Percentiles rank a stretch among this genome's conserved stretches.
Conservation (phyloP, 92 coral and sea anemone species). For the Palythoa heliodiscus region DNA sequence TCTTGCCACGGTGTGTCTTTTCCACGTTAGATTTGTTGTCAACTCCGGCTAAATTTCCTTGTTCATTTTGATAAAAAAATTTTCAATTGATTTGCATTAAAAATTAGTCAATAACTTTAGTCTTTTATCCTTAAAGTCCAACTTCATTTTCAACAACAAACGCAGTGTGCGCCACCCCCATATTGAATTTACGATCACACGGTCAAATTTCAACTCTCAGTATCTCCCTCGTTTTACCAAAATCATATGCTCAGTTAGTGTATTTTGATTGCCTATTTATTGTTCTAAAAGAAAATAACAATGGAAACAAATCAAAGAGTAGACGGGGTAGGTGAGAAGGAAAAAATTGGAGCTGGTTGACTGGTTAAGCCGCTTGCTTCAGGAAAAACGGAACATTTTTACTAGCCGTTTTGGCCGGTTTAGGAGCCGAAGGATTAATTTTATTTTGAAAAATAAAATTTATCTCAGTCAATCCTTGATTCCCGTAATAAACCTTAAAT, state of each 20-base stretch:
- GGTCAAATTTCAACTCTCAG: slow-evolving; percentile 4
- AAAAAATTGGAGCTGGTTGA: background rate
- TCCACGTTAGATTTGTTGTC: slow-evolving; percentile 47
- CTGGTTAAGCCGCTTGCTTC: slow-evolving; percentile 8
- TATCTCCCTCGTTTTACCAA: slow-evolving; percentile 6
- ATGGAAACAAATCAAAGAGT: slow-evolving; percentile 2
- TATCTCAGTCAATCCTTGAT: slow-evolving; percentile 1
- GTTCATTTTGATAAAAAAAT: slow-evolving; percentile 29
- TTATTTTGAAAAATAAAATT: background rate
- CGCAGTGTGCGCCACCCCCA: slow-evolving; percentile 5
- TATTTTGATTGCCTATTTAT: background rate
- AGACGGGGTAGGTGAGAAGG: background rate
- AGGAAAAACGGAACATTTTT: background rate
- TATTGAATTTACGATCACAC: slow-evolving; percentile 4
- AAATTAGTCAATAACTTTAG: slow-evolving; percentile 12
- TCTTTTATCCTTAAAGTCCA: background rate
- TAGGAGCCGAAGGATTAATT: slow-evolving; percentile 4
- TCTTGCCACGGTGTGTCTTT: slow-evolving; percentile 37
- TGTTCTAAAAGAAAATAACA: slow-evolving; percentile 1
- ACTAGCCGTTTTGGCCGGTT: slow-evolving; percentile 9
- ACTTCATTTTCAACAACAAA: slow-evolving; percentile 27
- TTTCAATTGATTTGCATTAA: slow-evolving; percentile 8
- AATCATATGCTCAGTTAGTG: slow-evolving; percentile 3
- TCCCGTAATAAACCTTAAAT: slow-evolving; percentile 9
- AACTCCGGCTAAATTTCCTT: slow-evolving; percentile 52